These are phyloP conservation scores for Rapana venosa DNA, from an alignment of 2,888 invertebrate genomes.

Conservation along the genomic window DNA sequence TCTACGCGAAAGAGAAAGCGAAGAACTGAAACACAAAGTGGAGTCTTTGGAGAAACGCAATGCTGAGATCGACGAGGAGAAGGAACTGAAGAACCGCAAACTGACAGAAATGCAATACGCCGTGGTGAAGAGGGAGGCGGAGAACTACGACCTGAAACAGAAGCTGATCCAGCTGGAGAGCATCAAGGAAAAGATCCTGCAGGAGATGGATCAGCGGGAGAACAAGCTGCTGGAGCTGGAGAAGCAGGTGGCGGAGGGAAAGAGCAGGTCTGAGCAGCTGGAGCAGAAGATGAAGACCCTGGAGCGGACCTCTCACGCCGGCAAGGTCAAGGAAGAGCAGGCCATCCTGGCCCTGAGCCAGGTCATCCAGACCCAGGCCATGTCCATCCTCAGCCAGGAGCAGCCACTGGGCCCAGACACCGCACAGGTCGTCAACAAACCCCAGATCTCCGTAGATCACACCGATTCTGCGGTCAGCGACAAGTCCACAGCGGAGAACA, in stretches of 20 bases:
- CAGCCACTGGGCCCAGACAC: background rate
- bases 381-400: background rate
- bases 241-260: conserved; percentile 16
- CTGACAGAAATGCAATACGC: conserved; percentile 34
- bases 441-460: background rate
- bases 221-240: conserved; percentile 24
- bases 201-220: background rate
- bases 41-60: background rate
- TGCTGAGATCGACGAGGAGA: conserved; percentile 26
- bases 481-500: background rate
- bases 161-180: conserved; percentile 5
- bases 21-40: conserved; percentile 13
- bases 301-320: background rate
- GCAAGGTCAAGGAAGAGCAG: conserved; percentile 12
- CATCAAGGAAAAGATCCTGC: conserved; percentile 34
- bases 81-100: conserved; percentile 29
- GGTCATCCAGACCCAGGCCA: conserved; percentile 28
- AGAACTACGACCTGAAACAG: conserved; percentile 38
- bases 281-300: conserved; percentile 36
- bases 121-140: conserved; percentile 27
- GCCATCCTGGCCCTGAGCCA: conserved; percentile 2
- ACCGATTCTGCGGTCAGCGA: background rate
- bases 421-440: background rate
- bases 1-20: conserved; percentile 10
- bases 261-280: conserved; percentile 17